Base-by-base conservation (phyloP, 2,888 invertebrate genomes). In the Horisme vitalbata region DNA sequence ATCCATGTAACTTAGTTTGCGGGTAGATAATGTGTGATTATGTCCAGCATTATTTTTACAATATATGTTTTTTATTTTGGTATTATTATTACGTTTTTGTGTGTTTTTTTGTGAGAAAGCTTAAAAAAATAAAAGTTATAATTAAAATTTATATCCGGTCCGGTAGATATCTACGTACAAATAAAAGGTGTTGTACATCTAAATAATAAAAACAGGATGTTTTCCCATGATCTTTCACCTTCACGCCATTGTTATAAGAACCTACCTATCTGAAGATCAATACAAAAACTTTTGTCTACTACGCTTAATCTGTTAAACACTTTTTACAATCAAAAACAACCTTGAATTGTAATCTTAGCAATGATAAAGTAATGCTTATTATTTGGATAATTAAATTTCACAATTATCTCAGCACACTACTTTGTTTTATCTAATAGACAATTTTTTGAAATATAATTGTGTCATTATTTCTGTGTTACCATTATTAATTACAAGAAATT, bases 391-490 rank as follows among this genome's bases (percentile, higher is more conserved):
- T 53, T 38, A 2, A 24, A 53, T 44, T 56, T 54, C 56, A 48
- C 44, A 52, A 56, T 52, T 45, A 55, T 50, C 49, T 46, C 52
- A 52, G 38, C 44, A 35, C 28, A 47, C 37, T 45, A 18, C 18
- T 6, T 45, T 45, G 51, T 54, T 56, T 52, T 55, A 35, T 52
- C 53, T 45, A 49, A 38, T 54, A 48, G 55, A 52, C 20, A 45
- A 36, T 18, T 32, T 15, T 43, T 31, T 26, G 44, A 24, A 31
- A 36, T 39, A 9, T n/a, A n/a, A n/a, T n/a, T n/a, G n/a, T n/a
- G n/a, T n/a, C n/a, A n/a, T n/a, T 20, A 2, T 20, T 20, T 7
- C 20, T 8, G 20, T 20, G 5, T 20, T 20, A 20, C 4, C 20
- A 20, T n/a, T n/a, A n/a, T n/a, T n/a, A n/a, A n/a, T n/a, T n/a